Conservation (phyloP, 2,113 vertebrate genomes). For the Myxocyprinus asiaticus region DNA sequence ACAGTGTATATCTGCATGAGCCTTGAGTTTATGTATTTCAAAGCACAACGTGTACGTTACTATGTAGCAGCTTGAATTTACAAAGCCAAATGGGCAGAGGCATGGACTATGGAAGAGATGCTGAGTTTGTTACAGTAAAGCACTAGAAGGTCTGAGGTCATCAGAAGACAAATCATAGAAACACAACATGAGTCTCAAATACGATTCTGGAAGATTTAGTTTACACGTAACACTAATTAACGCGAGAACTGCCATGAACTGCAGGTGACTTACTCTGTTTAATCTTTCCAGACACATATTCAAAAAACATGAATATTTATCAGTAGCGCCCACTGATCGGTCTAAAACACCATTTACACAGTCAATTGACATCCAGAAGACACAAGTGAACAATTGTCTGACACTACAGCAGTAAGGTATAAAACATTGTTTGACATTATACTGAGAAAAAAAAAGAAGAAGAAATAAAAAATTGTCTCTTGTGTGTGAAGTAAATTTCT, state of each 20-base stretch:
- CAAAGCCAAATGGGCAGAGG: conserved; percentile 81
- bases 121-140: conserved; percentile 53
- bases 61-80: conserved; percentile 77
- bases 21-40: conserved; percentile 65
- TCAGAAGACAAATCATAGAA: conserved; percentile 29
- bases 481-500: conserved; percentile 17
- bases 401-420: conserved; percentile 25
- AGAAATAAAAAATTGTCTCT: conserved; percentile 8
- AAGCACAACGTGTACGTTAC: conserved; percentile 83
- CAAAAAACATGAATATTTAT: conserved; percentile 35
- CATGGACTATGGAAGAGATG: conserved; percentile 75
- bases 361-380: conserved; percentile 32
- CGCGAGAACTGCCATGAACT: not conserved
- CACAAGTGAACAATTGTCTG: conserved; percentile 43
- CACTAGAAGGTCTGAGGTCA: conserved; percentile 72
- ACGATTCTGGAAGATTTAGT: conserved; percentile 34
- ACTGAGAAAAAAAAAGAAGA: conserved; percentile 36
- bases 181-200: conserved; percentile 34
- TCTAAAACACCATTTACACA: conserved; percentile 25
- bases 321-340: conserved; percentile 7
- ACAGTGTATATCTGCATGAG: not conserved
- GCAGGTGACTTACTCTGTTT: not conserved
- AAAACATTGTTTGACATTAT: conserved; percentile 46
- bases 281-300: conserved; percentile 24
- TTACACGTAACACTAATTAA: conserved; percentile 19